A percentile compares a stretch with the other conserved stretches of the same genome.
Evolutionary conservation across 37 sponge, comb jelly and placozoan species (phyloP).

Genomic region (Aplysina aerophoba): DNA sequence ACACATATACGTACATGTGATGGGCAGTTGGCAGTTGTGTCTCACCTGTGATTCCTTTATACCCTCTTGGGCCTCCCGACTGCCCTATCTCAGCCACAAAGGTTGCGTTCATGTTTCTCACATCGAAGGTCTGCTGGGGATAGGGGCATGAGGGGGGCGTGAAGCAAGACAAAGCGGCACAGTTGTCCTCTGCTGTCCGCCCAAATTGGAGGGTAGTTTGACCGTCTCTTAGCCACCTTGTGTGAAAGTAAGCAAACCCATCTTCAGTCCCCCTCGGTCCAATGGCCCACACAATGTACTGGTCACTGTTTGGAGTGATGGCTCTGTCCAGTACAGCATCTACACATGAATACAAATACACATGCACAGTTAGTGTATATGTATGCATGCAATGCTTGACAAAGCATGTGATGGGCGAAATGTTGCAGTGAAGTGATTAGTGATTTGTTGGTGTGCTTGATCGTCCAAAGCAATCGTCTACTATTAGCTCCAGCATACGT

Average conservation of each 20-base stretch:
- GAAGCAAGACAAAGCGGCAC: neutral
- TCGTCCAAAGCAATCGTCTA: no score
- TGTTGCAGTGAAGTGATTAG: no score
- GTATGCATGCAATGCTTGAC: no score
- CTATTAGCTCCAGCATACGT: no score
- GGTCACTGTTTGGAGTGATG: neutral
- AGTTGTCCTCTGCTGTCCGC: neutral
- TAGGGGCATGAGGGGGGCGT: neutral
- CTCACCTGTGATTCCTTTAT: slow-evolving; percentile 64
- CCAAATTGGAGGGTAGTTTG: neutral
- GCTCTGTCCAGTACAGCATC: no score
- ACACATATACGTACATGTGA: no score
- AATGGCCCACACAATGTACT: slow-evolving; percentile 69
- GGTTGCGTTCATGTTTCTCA: neutral
- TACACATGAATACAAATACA: no score
- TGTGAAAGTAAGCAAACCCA: neutral
- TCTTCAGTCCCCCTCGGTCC: slow-evolving; percentile 32
- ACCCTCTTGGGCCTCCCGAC: slow-evolving; percentile 58
- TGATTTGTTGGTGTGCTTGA: no score
- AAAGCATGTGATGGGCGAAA: no score
- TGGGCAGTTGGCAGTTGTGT: no score
- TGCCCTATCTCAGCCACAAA: slow-evolving; percentile 62
- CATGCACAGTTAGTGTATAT: no score
- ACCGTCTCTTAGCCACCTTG: neutral
- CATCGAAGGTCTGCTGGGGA: neutral